These are phyloP conservation scores for Eupsittula cactorum DNA, from an alignment of 2,113 vertebrate species.

Conservation along the genomic window DNA sequence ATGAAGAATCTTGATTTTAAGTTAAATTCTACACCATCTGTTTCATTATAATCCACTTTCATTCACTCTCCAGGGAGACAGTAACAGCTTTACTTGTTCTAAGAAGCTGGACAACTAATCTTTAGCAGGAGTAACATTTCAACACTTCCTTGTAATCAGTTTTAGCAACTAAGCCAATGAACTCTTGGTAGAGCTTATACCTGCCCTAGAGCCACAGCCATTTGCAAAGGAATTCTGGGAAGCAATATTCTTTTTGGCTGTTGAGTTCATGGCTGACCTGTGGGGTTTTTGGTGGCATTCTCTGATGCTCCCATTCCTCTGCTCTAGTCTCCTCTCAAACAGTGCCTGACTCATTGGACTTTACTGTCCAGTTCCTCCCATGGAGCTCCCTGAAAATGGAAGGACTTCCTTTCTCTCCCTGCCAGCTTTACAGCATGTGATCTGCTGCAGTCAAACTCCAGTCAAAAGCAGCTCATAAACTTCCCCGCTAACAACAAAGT, in stretches of 20 bases:
- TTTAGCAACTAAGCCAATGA: background rate
- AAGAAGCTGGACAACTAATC: background rate
- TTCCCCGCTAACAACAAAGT: background rate
- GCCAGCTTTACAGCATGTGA: background rate
- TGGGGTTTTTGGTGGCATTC: background rate
- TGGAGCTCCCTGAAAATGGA: background rate
- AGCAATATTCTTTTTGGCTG: background rate
- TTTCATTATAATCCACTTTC: background rate
- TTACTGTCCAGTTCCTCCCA: background rate
- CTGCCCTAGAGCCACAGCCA: background rate
- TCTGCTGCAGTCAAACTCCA: background rate
- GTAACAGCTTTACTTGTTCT: background rate
- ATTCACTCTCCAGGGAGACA: background rate
- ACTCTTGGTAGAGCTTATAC: background rate
- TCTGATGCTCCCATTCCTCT: background rate
- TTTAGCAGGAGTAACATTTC: background rate
- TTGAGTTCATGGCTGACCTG: background rate
- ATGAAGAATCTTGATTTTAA: conserved; percentile 22
- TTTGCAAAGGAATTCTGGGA: background rate
- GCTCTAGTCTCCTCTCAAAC: background rate
- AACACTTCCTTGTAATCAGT: background rate
- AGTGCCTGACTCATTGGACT: background rate
- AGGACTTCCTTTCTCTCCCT: background rate
- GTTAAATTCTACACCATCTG: background rate
- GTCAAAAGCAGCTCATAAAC: background rate